Evolutionary conservation across 1,140 invertebrate species (phyloP), one percentile per base, ranked within the genome.

Genomic region (Trichogramma pretiosum): DNA sequence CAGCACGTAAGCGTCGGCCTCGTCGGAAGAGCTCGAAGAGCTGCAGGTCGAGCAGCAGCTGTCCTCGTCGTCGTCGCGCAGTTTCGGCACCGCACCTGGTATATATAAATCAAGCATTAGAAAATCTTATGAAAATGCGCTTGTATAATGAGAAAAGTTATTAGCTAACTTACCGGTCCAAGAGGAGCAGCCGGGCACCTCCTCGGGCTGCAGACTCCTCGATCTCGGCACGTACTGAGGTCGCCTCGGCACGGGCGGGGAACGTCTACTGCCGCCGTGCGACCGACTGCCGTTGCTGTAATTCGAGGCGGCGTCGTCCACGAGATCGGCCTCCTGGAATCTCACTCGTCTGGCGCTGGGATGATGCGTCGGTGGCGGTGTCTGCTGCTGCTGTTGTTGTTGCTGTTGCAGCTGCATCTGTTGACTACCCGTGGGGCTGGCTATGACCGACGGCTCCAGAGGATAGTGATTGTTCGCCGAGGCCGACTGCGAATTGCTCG

Each of bases 1-100:
- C 36, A 91, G 63, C 33, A 86, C 78, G 62, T 92, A 90, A 44
- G 85, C 85, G 54, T 85, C 82, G 33, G 86, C 80, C 35, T 89
- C 88, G 35, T 87, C 87, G 32, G 86, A 87, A 11, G 86, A 88
- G 46, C 80, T 84, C 14, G 85, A 88, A 1, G 82, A 84, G 2
- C 87, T 90, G 59, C 89, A 92, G 0, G 89, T 91, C 38, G 87
- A 90, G 66, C 89, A 93, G 51, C 84, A 83, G 59, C 83, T 85
- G 50, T 78, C 81, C 16, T 76, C 78, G 60, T 87, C 84, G n/a
- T 85, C 82, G 13, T 77, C 60, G 13, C 60, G 54, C 60, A 47
- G 73, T 64, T 36, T 67, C 46, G 22, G 57, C 52, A n/a, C n/a
- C 11, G 35, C 3, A 23, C 14, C 30, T 33, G 17, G n/a, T n/a